These are phyloP conservation scores for Syndactyla subalaris DNA, from an alignment of 2,797 vertebrate genomes.

Conservation along the genomic window DNA sequence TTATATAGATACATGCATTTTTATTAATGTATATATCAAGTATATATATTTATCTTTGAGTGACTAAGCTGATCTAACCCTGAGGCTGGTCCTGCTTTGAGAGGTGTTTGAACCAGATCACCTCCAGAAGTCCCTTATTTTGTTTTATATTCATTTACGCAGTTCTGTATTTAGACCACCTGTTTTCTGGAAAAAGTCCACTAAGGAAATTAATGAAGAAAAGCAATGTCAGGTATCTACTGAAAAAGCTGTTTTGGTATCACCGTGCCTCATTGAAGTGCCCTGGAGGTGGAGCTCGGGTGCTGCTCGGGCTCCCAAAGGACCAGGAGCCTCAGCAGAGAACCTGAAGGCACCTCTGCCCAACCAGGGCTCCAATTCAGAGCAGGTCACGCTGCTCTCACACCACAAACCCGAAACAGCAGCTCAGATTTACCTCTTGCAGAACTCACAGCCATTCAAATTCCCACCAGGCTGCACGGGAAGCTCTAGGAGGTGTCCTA, in stretches of 20 bases:
- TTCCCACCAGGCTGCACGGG: too few relatives aligned
- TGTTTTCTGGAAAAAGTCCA: background rate
- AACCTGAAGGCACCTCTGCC: too few relatives aligned
- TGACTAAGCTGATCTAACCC: background rate
- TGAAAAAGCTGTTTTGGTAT: background rate
- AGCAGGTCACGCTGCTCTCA: too few relatives aligned
- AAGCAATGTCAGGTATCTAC: background rate
- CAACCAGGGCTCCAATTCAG: too few relatives aligned
- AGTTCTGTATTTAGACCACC: background rate
- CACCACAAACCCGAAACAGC: too few relatives aligned
- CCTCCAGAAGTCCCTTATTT: background rate
- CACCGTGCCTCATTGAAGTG: background rate
- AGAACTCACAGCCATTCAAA: too few relatives aligned
- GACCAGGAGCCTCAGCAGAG: background rate
- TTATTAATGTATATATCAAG: background rate
- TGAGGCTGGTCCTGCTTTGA: background rate
- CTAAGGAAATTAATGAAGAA: background rate
- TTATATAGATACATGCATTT: background rate
- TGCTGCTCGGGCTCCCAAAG: background rate
- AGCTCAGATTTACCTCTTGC: too few relatives aligned
- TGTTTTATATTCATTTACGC: background rate
- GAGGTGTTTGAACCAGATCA: background rate
- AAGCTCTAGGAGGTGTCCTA: too few relatives aligned
- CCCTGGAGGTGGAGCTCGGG: too few relatives aligned
- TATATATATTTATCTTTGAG: background rate